These are phyloP conservation scores for Podocnemis expansa DNA, from an alignment of 2,113 vertebrate species.

Conservation along the genomic window DNA sequence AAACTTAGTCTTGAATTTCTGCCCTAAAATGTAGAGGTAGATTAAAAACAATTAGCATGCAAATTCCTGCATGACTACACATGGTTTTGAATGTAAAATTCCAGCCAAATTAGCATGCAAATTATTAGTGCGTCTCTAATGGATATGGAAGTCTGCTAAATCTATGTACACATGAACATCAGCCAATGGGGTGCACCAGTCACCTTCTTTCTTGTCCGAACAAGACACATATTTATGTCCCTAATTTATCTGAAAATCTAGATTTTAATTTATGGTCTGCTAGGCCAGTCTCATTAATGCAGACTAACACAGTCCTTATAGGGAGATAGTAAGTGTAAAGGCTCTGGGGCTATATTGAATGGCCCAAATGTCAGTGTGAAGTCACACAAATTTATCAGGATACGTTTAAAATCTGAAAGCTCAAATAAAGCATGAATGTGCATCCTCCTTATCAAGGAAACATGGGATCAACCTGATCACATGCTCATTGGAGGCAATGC, in stretches of 20 bases:
- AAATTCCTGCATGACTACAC: not conserved
- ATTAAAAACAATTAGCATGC: not conserved
- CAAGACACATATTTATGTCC: not conserved
- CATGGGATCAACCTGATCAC: constrained; percentile 26
- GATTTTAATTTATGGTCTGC: not conserved
- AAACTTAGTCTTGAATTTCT: not conserved
- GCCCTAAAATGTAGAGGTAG: not conserved
- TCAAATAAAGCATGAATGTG: not conserved
- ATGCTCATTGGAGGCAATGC: not conserved
- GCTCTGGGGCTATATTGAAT: not conserved
- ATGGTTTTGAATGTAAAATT: not conserved
- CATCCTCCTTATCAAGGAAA: rapidly evolving
- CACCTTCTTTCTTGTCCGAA: not conserved
- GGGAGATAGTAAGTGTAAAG: not conserved
- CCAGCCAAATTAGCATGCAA: not conserved
- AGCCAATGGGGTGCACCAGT: not conserved
- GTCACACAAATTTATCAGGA: not conserved
- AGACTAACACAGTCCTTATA: not conserved
- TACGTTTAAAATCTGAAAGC: not conserved
- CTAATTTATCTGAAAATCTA: not conserved
- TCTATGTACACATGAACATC: not conserved
- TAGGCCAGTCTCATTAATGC: not conserved
- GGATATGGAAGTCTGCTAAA: not conserved
- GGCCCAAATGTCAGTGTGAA: not conserved
- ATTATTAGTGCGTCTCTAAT: not conserved